Base-by-base conservation (phyloP, 2,888 invertebrate genomes). In the Dyspetes luteomarginatus region DNA sequence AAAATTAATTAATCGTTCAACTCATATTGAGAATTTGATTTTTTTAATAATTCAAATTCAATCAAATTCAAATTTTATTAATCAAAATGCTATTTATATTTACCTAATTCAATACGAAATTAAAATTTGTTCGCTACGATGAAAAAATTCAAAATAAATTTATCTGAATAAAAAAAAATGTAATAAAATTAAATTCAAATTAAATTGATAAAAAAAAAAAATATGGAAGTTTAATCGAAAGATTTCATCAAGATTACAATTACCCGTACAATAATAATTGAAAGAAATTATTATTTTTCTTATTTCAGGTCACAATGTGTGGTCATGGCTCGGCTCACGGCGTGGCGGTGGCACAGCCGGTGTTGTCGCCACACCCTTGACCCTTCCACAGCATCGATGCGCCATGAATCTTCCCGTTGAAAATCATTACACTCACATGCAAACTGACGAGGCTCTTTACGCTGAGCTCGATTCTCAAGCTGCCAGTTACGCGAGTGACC, bases 381-480 rank as follows among this genome's bases (percentile, higher is more conserved):
- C 90, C 24, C 85, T 91, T 45, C 92, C 92, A 26, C 92, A 91
- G 73, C 92, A 92, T 82, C 86, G 91, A 81, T 88, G 91, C 62
- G 87, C 91, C 24, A 89, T 91, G 84, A 92, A 91, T 86, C 89
- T 91, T 22, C 93, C 93, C 2, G 95, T 94, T 12, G 95, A 95
- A 91, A 95, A 95, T 89, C 95, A 95, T 89, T 95, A 95, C 90
- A 95, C 95, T 4, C 95, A 95, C 89, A 95, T 95, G 94, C 95
- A 94, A 83, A 94, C 91, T 24, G 95, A 95, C 87, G 95, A 95
- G 88, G 95, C 95, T 0, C 93, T 96, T 15, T 96, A 96, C 89
- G 95, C 95, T 4, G 95, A 96, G 91, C 91, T 96, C 84, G 95
- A 96, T 90, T 93, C 94, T 58, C 94, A 95, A 87, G 92, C 90